Base-by-base conservation (phyloP, 2,888 invertebrate genomes). In the Hymenopus coronatus region DNA sequence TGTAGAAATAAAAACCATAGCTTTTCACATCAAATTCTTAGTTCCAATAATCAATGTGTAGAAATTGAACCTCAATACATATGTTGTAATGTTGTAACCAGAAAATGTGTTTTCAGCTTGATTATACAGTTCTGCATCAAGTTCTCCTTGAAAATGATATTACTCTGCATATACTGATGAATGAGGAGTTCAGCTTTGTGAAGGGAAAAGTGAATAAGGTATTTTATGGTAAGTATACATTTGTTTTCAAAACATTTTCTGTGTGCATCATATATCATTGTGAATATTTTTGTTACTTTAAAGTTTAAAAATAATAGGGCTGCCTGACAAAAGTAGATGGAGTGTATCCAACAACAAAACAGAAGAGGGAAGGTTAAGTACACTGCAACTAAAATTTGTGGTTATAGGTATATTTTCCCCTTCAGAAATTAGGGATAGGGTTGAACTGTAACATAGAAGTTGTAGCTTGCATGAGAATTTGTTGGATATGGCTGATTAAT, bases 121-220 rank as follows among this genome's bases (percentile, higher is more conserved):
- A 98, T 93, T 98, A 97, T 92, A 96, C 97, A 3, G 97, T 97
- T 40, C 95, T 98, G 89, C 95, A 97, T 92, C 97, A 98, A 94
- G 96, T 96, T 91, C 94, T 98, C 92, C 94, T 96, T 91, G 98
- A 98, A 93, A 96, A 96, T 92, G 97, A 96, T 2, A 96, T 97
- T 89, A 96, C 96, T 4, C 94, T 98, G 0, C 98, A 98, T 92
- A 96, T 98, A 90, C 93, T 98, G 54, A 97, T 97, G 95, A 96
- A 97, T 92, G 96, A 96, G 20, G 96, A 97, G 91, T 97, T 98
- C 92, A 95, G 95, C 89, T 94, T 97, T 90, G 96, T 96, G 87
- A 97, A 96, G 93, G 95, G 95, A 90, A 95, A 96, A 83, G 95
- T 96, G 9, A 94, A 95, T 89, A 97, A 96, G 92, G 96, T 96